phyloP scores from a whole-genome alignment of 2,888 invertebrate genomes.

The Sphaeridia pumilis region DNA sequence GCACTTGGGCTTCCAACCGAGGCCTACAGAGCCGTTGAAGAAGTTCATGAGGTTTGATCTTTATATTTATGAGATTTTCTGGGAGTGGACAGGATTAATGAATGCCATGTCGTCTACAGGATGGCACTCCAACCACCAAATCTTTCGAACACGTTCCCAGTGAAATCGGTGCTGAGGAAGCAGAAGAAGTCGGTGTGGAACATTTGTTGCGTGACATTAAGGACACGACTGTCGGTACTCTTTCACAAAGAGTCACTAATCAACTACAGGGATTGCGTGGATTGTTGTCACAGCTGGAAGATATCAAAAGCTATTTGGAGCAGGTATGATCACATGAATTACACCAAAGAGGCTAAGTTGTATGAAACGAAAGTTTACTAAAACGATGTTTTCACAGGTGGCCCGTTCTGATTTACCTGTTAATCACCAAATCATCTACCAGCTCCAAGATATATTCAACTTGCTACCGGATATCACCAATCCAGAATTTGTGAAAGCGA shows the following conservation, averaged over 20 bases:
- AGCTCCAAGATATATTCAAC: conserved; percentile 95
- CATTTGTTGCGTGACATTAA: conserved; percentile 90
- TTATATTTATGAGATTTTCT: not conserved
- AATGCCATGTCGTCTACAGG: conserved; percentile 43
- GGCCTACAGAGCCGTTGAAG: conserved; percentile 96
- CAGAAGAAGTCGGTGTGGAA: conserved; percentile 99
- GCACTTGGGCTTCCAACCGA: conserved; percentile 96
- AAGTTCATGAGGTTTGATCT: conserved; percentile 80
- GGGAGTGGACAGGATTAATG: not conserved
- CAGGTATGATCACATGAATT: too few species aligned
- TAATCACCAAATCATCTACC: conserved; percentile 97
- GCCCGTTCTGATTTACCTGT: conserved; percentile 83
- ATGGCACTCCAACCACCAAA: conserved; percentile 95
- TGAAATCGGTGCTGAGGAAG: conserved; percentile 99
- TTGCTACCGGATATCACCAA: conserved; percentile 88
- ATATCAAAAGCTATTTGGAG: conserved; percentile 82
- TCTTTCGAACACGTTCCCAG: conserved; percentile 99
- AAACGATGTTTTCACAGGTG: too few species aligned
- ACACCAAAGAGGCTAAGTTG: too few species aligned
- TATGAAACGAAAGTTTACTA: too few species aligned
- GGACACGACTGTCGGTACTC: conserved; percentile 91
- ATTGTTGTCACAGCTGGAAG: conserved; percentile 78
- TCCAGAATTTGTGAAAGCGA: conserved; percentile 83
- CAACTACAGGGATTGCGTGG: conserved; percentile 92
- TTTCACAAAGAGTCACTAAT: conserved; percentile 94